These are phyloP conservation scores for Oreotragus oreotragus DNA, from an alignment of 2,113 vertebrate genomes.

Conservation along the genomic window DNA sequence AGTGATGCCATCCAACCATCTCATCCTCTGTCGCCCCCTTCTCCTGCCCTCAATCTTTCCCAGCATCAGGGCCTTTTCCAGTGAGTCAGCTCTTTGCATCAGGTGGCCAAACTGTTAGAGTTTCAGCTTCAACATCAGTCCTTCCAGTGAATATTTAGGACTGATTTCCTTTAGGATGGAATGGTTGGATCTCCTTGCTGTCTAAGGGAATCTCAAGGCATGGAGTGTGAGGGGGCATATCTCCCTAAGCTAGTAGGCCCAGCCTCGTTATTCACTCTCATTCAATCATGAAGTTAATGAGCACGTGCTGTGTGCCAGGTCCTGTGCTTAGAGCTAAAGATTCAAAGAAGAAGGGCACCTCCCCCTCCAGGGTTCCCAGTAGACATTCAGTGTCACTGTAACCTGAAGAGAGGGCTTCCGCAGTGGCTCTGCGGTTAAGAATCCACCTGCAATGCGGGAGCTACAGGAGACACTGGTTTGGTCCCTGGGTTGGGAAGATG, in stretches of 20 bases:
- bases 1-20: background rate
- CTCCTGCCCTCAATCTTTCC: background rate
- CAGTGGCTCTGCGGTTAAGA: background rate
- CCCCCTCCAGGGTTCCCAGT: background rate
- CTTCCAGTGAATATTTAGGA: background rate
- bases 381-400: background rate
- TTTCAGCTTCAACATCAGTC: background rate
- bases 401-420: background rate
- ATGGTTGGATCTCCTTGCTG: background rate
- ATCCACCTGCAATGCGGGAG: background rate
- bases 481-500: accelerated
- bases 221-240: background rate
- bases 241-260: background rate
- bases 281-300: background rate
- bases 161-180: background rate
- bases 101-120: background rate
- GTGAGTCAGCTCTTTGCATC: background rate
- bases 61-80: background rate
- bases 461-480: background rate
- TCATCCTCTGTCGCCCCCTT: background rate
- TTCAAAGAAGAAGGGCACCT: background rate
- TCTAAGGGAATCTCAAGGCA: background rate
- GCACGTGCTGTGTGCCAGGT: background rate
- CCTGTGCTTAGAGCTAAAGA: background rate
- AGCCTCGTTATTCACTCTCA: background rate